Evolutionary conservation across 1,140 invertebrate genomes (phyloP).

Genomic region (Cydia pomonella): DNA sequence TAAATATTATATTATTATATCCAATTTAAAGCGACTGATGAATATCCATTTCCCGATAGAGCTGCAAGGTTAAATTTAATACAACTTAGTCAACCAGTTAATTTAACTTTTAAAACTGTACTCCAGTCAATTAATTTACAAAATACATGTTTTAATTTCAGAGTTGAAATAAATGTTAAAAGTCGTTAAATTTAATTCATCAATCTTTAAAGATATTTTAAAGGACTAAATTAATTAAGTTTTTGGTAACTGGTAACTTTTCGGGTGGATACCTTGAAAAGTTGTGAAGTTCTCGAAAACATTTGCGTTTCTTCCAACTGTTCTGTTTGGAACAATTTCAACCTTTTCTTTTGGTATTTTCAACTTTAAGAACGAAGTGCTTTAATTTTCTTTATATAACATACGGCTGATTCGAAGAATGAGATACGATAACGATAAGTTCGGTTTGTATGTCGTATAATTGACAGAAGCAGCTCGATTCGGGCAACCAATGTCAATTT

Average conservation of each 20-base stretch:
- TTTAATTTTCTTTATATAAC: slow-evolving; percentile 7
- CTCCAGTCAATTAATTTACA: neutral
- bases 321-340: neutral
- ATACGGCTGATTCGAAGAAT: too few relatives aligned
- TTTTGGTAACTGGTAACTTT: neutral
- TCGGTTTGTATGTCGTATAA: too few relatives aligned
- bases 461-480: too few relatives aligned
- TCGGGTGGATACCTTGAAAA: neutral
- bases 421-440: too few relatives aligned
- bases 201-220: slow-evolving; percentile 18
- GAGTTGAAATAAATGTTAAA: slow-evolving; percentile 48
- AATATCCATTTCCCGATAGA: neutral
- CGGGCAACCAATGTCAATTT: too few relatives aligned
- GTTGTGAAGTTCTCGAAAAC: neutral
- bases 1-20: too few relatives aligned
- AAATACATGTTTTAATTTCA: slow-evolving; percentile 24
- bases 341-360: neutral
- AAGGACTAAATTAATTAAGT: slow-evolving; percentile 28
- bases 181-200: slow-evolving; percentile 34
- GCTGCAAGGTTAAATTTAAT: neutral
- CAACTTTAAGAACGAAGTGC: slow-evolving; percentile 34
- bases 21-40: too few relatives aligned
- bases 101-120: neutral
- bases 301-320: slow-evolving; percentile 1
- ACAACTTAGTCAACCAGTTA: neutral